Evolutionary conservation across 1,140 invertebrate species (phyloP).

Genomic region (Caerostris darwini): DNA sequence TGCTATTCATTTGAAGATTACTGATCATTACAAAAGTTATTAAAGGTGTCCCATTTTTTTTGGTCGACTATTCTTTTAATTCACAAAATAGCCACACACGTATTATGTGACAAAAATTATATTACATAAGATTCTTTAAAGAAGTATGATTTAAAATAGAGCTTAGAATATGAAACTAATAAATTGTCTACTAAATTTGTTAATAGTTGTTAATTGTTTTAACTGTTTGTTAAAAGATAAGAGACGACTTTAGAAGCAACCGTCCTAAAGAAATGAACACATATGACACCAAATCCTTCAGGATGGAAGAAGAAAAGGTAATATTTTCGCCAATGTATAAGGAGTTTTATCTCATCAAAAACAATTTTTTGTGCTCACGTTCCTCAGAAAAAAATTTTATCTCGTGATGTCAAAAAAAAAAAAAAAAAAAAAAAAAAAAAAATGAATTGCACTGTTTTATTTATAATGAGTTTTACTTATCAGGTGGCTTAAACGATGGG

Average conservation of each 20-base stretch:
- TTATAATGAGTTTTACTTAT: not conserved
- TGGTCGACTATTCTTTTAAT: too few species aligned
- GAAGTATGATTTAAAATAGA: too few species aligned
- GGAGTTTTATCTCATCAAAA: slow-evolving; percentile 29
- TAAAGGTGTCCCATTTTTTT: too few species aligned
- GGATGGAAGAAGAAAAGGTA: not conserved
- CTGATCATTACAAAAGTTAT: too few species aligned
- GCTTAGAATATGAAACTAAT: too few species aligned
- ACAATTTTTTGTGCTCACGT: not conserved
- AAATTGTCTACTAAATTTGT: too few species aligned
- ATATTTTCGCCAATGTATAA: not conserved
- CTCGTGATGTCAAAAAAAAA: not conserved
- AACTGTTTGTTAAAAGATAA: slow-evolving; percentile 44
- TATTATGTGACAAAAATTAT: too few species aligned
- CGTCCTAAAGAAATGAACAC: not conserved
- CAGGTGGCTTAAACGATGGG: not conserved
- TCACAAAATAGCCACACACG: too few species aligned
- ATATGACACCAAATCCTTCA: slow-evolving; percentile 58
- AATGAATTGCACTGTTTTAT: not conserved
- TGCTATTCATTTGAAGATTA: too few species aligned
- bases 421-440: too few species aligned
- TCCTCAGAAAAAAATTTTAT: not conserved
- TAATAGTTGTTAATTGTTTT: too few species aligned
- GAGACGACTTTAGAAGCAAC: slow-evolving; percentile 14
- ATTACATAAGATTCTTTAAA: too few species aligned